Conservation (phyloP, 2,888 invertebrate genomes). For the Lutraria lutraria region DNA sequence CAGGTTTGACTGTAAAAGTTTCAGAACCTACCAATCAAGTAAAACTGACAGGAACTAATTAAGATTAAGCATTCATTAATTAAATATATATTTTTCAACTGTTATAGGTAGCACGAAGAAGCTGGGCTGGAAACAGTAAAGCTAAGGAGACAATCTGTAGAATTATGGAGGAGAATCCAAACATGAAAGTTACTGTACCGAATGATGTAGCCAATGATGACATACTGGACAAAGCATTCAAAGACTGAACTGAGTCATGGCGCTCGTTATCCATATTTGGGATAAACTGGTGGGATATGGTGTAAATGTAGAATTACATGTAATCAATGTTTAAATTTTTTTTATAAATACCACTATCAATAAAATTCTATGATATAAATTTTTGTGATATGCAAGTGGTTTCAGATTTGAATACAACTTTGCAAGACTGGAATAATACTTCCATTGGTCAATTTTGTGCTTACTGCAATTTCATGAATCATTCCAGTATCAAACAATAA, state of each 20-base stretch:
- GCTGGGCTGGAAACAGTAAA: slow-evolving; percentile 89
- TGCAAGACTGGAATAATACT: no score
- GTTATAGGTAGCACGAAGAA: slow-evolving; percentile 87
- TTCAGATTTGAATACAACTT: no score
- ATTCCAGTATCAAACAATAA: no score
- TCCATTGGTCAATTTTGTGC: no score
- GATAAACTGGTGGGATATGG: background rate
- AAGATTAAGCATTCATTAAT: no score
- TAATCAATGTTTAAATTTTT: background rate
- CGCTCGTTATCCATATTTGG: background rate
- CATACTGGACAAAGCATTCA: slow-evolving; percentile 73
- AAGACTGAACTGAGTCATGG: slow-evolving; percentile 47
- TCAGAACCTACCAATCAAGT: no score
- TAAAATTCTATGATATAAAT: background rate
- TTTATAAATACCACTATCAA: background rate
- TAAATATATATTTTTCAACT: background rate
- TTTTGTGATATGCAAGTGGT: no score
- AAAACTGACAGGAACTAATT: no score
- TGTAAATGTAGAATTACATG: background rate
- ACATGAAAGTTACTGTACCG: slow-evolving; percentile 88
- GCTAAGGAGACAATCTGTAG: slow-evolving; percentile 88
- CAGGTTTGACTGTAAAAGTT: no score
- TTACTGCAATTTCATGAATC: no score
- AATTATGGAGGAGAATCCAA: slow-evolving; percentile 87
- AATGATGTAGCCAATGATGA: slow-evolving; percentile 83